Conservation (phyloP, 2,113 vertebrate genomes). For the Telmatochromis sp. region DNA sequence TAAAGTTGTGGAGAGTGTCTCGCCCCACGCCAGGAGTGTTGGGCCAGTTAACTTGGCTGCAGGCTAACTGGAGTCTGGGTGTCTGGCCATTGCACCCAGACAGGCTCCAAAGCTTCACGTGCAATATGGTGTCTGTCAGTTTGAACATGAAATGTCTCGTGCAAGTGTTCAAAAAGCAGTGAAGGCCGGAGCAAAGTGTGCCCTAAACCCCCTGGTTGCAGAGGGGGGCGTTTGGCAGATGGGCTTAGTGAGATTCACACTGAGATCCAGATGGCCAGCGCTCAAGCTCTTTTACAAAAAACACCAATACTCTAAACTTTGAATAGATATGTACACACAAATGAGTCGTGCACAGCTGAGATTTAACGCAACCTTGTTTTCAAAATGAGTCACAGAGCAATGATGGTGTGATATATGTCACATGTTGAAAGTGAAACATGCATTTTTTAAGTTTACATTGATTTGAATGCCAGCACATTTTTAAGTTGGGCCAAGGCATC, state of each 20-base stretch:
- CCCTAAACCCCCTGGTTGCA: background rate
- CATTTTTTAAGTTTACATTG: background rate
- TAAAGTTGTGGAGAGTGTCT: background rate
- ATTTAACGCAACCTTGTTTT: background rate
- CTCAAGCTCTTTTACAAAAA: background rate
- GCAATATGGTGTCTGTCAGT: slow-evolving; percentile 59
- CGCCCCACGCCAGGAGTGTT: background rate
- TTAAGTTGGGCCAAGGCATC: background rate
- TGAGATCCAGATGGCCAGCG: slow-evolving; percentile 43
- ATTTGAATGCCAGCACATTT: background rate
- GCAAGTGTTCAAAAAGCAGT: background rate
- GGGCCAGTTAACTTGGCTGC: background rate
- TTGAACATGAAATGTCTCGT: slow-evolving; percentile 15
- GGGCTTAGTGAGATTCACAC: slow-evolving; percentile 21
- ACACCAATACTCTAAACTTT: background rate
- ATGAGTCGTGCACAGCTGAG: background rate
- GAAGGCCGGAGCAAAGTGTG: background rate
- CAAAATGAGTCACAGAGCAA: rapidly evolving
- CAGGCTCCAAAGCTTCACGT: slow-evolving; percentile 31
- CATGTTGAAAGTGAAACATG: background rate
- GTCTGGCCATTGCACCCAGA: slow-evolving; percentile 23
- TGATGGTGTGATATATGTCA: background rate
- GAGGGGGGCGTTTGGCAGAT: background rate
- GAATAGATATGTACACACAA: rapidly evolving
- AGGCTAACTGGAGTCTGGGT: slow-evolving; percentile 11